Evolutionary conservation across 2,113 vertebrate species (phyloP).

Genomic region (Cyanistes caeruleus): DNA sequence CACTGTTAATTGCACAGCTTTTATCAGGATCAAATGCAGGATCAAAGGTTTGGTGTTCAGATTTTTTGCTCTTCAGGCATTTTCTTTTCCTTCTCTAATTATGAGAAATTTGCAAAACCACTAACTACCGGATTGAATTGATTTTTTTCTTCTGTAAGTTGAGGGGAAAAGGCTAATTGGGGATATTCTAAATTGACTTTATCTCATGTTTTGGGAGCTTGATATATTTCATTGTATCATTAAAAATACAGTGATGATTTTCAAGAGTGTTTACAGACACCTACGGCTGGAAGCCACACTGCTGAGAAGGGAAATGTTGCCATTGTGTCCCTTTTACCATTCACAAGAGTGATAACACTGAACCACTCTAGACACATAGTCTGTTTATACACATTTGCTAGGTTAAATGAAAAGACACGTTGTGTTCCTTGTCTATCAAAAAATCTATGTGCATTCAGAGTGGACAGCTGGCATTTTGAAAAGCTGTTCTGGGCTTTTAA

Average conservation of each 20-base stretch:
- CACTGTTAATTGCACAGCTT: constrained; percentile 3
- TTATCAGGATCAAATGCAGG: background rate
- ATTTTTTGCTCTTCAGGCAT: constrained; percentile 24
- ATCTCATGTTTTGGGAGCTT: background rate
- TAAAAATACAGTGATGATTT: background rate
- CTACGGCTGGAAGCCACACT: background rate
- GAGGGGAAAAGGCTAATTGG: background rate
- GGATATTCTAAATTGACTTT: background rate
- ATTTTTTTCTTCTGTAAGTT: background rate
- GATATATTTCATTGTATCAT: background rate
- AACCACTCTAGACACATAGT: background rate
- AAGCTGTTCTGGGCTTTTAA: background rate
- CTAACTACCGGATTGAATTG: background rate
- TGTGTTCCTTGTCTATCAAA: background rate
- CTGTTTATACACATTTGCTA: background rate
- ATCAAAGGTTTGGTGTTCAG: background rate
- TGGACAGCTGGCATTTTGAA: constrained; percentile 5
- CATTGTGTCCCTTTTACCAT: background rate
- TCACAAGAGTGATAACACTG: background rate
- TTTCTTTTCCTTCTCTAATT: background rate
- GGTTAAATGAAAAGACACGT: background rate
- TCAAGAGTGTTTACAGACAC: background rate
- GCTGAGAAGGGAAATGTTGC: background rate
- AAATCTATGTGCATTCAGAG: background rate
- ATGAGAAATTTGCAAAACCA: background rate